Evolutionary conservation across 1,140 invertebrate species (phyloP).

Genomic region (Metopolophium dirhodum): DNA sequence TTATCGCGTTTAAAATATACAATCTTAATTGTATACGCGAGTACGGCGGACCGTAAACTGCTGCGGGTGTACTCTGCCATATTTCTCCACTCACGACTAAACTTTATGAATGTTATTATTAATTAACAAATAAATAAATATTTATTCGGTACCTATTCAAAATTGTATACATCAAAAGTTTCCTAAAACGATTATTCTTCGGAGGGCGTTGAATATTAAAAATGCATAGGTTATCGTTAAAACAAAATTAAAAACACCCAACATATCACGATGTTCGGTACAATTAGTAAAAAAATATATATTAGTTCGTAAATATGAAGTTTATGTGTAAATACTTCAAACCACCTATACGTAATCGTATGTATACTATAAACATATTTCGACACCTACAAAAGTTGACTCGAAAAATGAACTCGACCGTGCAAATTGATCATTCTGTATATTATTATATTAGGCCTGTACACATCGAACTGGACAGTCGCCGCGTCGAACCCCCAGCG

Average conservation of each 20-base stretch:
- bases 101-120: not conserved
- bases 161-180: not conserved
- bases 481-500: not conserved
- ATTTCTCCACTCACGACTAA: not conserved
- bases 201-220: not conserved
- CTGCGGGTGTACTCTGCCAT: not conserved
- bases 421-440: not conserved
- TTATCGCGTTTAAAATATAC: not conserved
- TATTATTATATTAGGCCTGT: not conserved
- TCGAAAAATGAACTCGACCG: not conserved
- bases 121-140: no score
- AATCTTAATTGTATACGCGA: not conserved
- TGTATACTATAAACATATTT: not conserved
- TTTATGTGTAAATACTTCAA: not conserved
- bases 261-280: not conserved
- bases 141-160: no score
- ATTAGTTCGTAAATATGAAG: no score
- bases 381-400: not conserved
- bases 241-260: not conserved
- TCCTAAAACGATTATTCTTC: not conserved
- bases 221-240: not conserved
- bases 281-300: not conserved
- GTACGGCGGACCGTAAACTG: not conserved
- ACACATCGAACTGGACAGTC: not conserved
- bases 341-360: not conserved